Percentiles rank a stretch among this genome's conserved stretches.
These are phyloP conservation scores for Brachionus plicatilis DNA, from an alignment of 1,140 invertebrate species.

Conservation along the genomic window DNA sequence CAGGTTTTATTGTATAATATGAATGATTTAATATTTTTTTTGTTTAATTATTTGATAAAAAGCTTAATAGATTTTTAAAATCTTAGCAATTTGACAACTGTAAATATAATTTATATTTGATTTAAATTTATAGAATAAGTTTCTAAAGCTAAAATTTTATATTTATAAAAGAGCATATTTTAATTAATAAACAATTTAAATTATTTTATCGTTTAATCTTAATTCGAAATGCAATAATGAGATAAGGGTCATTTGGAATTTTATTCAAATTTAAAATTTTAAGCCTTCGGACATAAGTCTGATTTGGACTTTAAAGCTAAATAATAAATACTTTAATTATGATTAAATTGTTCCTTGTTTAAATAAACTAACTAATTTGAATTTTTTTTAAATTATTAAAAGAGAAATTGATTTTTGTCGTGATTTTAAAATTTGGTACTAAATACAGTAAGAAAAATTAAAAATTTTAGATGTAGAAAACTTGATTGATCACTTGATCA, in stretches of 20 bases:
- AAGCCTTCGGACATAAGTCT: background rate
- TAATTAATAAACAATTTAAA: background rate
- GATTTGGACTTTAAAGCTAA: background rate
- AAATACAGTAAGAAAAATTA: too few relatives aligned
- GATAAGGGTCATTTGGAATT: background rate
- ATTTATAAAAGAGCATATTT: background rate
- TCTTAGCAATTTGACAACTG: background rate
- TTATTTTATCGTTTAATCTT: background rate
- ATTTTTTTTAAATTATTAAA: too few relatives aligned
- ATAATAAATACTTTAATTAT: background rate
- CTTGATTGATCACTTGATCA: too few relatives aligned
- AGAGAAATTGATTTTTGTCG: too few relatives aligned
- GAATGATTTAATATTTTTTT: background rate
- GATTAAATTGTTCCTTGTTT: too few relatives aligned
- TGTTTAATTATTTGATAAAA: background rate
- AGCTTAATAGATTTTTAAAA: background rate
- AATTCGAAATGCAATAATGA: background rate
- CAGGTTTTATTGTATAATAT: background rate
- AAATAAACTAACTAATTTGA: too few relatives aligned
- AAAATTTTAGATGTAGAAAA: too few relatives aligned
- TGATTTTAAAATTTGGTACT: too few relatives aligned
- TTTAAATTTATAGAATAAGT: background rate
- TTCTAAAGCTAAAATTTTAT: background rate
- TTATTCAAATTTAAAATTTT: background rate
- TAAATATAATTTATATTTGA: background rate